Base-by-base conservation (phyloP, 2,113 vertebrate genomes). In the Bothrops jararaca region DNA sequence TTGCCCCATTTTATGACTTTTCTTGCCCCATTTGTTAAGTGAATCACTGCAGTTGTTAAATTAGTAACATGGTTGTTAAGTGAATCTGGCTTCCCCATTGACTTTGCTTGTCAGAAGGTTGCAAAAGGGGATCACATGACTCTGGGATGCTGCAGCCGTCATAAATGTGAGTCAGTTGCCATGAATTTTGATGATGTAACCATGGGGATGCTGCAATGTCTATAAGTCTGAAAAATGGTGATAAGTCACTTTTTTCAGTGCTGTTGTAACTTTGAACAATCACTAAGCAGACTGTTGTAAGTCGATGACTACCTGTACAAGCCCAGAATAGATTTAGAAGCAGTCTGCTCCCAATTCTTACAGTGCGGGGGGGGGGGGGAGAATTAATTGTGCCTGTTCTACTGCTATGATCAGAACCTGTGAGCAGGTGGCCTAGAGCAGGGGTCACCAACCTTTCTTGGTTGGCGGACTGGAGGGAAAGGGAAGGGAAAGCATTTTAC, bases 61-160 rank as follows among this genome's bases (percentile, higher is more conserved):
- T n/a, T 69, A 34, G 13, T 69, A n/a, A 34, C 13, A 12, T 2
- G 29, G 12, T 18, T 69, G 29, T 34, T 69, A 34, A 34, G 29
- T 69, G 29, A 69, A 69, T 18, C 64, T 34, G 64, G 64, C n/a
- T 34, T 69, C 64, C 64, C 15, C 12, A 69, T 5, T 34, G 64
- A 69, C 12, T 69, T 69, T n/a, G 64, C 13, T 64, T n/a, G 11
- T 64, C 64, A 34, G 29, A 69, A 60, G 58, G 24, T 60, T 60
- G 24, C 58, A 60, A 69, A 34, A 18, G 29, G 13, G 15, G 64
- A 69, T 69, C 4, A 0, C 29, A 15, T 34, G 64, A 69, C 29
- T 29, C 13, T 0, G 29, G n/a, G 64, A 34, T 5, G 5, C 29
- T 34, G 5, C 64, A n/a, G n/a, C 29, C 0, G 2, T 69, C 2